Evolutionary conservation across 2,113 vertebrate species (phyloP).

Genomic region (Antechinus stuartii): DNA sequence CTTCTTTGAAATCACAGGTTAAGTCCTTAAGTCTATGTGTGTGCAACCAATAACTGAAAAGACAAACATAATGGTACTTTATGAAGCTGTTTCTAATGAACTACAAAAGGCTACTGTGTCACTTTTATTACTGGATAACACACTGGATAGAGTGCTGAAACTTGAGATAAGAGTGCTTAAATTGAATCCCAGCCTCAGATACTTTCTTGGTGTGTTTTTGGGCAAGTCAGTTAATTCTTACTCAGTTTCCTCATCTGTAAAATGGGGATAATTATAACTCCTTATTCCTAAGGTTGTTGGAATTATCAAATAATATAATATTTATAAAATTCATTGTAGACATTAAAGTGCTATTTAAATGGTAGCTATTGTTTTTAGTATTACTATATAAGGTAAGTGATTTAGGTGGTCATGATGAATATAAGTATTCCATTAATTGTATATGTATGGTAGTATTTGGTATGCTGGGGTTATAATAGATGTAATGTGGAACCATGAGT

Average conservation of each 20-base stretch:
- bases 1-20: neutral
- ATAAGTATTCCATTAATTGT: neutral
- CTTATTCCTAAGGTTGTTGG: neutral
- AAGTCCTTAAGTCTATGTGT: neutral
- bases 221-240: neutral
- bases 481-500: neutral
- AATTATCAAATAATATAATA: neutral
- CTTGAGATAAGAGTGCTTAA: neutral
- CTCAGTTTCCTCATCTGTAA: neutral
- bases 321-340: neutral
- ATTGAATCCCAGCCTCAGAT: neutral
- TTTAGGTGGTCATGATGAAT: neutral
- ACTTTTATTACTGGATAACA: neutral
- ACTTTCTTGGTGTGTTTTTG: neutral
- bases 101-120: neutral
- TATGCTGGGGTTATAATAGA: conserved; percentile 29
- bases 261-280: neutral
- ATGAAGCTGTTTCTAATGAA: neutral
- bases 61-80: conserved; percentile 14
- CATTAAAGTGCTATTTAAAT: neutral
- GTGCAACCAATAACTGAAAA: conserved; percentile 12
- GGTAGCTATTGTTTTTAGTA: neutral
- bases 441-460: conserved; percentile 49
- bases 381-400: conserved; percentile 39
- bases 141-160: neutral